Evolutionary conservation across 92 coral and sea anemone species (phyloP), one percentile per base, ranked within the genome.

Genomic region (Parazoanthus atlanticus): DNA sequence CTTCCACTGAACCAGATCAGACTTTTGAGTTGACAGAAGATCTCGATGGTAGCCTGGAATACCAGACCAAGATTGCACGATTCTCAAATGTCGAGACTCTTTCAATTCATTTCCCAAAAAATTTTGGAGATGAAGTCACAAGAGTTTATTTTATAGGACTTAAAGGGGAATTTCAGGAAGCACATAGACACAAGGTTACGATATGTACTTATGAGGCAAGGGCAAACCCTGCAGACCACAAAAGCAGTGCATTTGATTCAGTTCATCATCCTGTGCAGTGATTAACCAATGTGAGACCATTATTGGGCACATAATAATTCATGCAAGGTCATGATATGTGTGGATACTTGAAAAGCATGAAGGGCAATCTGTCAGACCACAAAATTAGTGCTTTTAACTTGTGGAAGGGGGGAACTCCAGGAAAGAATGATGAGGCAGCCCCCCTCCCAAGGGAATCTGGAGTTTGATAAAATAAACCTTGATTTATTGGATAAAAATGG

Each of bases 121-220:
- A 97, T 81, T 97, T 95, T 89, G 99, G 99, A 17, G 98, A 96
- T 67, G 99, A 97, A 88, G 92, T 96, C 23, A 94, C 98, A 69
- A 97, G 94, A 81, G 91, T 97, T 54, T 94, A 92, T 82, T 97
- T 92, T 74, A 94, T 97, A 47, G 99, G 99, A 47, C 88, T 97
- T 41, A 97, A 94, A 86, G 99, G 98, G 16, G 99, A 97, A 66
- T 97, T 91, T 36, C 96, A 94, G 84, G 96, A 97, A 84, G 97
- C 93, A 1, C 97, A 88, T 54, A 92, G 99, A 75, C 99, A 97
- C 69, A 95, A 96, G 81, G 98, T 97, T 71, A 97, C 99, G 49
- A 91, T 97, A 19, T 97, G 99, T 54, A 97, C 96, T 26, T 97
- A 97, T 82, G 99, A 97, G 76, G 99, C 99, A 21, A 94, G 96